phyloP scores from a whole-genome alignment of 2,888 invertebrate species.

The Drosophila recens region DNA sequence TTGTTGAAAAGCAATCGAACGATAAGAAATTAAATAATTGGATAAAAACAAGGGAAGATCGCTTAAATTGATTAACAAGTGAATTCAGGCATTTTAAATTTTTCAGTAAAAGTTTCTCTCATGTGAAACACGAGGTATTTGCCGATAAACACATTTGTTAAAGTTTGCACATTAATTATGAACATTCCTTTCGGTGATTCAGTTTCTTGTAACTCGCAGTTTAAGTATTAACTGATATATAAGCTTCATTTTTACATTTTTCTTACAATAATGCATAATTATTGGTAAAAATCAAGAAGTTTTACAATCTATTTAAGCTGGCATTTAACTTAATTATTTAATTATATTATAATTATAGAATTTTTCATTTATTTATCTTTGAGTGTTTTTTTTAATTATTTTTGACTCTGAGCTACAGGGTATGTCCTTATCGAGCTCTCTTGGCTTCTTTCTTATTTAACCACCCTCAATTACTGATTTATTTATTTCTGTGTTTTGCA shows the following conservation, averaged over 20 bases:
- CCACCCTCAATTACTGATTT: not conserved
- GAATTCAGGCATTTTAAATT: not conserved
- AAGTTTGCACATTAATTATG: conserved; percentile 5
- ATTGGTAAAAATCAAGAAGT: too few relatives aligned
- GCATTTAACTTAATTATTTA: too few relatives aligned
- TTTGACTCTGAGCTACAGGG: not conserved
- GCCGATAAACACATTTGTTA: too few relatives aligned
- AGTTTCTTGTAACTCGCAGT: not conserved
- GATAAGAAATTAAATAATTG: conserved; percentile 13
- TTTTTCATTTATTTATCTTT: not conserved
- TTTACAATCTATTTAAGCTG: too few relatives aligned
- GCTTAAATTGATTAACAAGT: conserved; percentile 1
- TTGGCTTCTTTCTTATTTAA: not conserved
- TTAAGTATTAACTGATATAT: not conserved
- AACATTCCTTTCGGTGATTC: not conserved
- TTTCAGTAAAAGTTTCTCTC: not conserved
- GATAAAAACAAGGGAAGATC: conserved; percentile 9
- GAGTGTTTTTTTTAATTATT: not conserved
- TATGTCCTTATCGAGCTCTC: not conserved
- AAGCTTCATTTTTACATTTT: not conserved
- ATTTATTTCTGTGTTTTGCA: not conserved
- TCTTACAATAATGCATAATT: too few relatives aligned
- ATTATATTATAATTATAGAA: too few relatives aligned
- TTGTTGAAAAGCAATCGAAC: conserved; percentile 4
- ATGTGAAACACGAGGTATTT: too few relatives aligned